Percentiles rank a stretch among this genome's conserved stretches.
These are phyloP conservation scores for Sesamia inferens DNA, from an alignment of 2,888 invertebrate species.

Conservation along the genomic window DNA sequence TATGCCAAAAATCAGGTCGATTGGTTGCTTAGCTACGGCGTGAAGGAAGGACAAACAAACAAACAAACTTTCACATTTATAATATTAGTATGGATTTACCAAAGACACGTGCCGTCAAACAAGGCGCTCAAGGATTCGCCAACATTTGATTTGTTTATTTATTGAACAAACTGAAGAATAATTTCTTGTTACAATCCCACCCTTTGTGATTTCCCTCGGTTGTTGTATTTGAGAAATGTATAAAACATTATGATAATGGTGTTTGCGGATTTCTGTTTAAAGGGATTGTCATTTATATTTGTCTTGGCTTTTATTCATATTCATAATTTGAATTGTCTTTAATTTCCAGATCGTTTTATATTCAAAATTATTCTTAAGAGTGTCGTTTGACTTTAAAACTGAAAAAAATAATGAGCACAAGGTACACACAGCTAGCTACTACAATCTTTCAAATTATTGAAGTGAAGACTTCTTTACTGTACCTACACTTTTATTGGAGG, in stretches of 20 bases:
- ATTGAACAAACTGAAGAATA: slow-evolving; percentile 16
- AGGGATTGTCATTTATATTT: slow-evolving; percentile 8
- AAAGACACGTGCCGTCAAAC: not conserved
- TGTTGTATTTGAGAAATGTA: slow-evolving; percentile 23
- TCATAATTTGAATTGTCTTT: not conserved
- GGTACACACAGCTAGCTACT: too few relatives aligned
- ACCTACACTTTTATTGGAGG: too few relatives aligned
- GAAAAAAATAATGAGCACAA: not conserved
- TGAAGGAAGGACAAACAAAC: too few relatives aligned
- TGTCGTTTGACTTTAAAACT: too few relatives aligned
- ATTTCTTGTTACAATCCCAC: slow-evolving; percentile 13
- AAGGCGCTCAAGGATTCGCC: not conserved
- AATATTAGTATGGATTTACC: too few relatives aligned
- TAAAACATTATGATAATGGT: slow-evolving; percentile 46
- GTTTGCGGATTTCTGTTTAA: slow-evolving; percentile 29
- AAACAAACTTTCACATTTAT: too few relatives aligned
- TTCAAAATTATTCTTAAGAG: not conserved
- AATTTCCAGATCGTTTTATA: not conserved
- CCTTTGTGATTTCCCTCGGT: slow-evolving; percentile 23
- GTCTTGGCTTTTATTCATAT: slow-evolving; percentile 17
- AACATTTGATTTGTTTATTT: slow-evolving; percentile 11
- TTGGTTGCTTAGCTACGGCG: too few relatives aligned
- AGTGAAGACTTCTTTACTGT: too few relatives aligned
- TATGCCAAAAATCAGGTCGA: too few relatives aligned
- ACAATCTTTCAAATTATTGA: too few relatives aligned